These are phyloP conservation scores for Takifugu flavidus DNA, from an alignment of 2,113 vertebrate genomes.

Conservation along the genomic window DNA sequence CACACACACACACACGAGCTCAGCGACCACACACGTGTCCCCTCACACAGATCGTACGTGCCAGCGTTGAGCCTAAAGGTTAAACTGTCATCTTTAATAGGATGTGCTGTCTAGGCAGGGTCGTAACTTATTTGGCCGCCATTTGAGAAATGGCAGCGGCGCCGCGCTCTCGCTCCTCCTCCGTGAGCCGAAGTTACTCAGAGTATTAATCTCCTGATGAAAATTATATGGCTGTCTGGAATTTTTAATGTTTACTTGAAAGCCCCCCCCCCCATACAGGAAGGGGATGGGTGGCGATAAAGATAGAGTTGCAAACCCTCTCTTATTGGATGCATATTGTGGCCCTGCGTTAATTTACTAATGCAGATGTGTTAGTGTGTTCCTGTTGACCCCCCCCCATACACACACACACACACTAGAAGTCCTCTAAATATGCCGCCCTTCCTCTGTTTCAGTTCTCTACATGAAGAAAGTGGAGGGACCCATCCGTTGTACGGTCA, in stretches of 20 bases:
- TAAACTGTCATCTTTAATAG: constrained; percentile 72
- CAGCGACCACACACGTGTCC: constrained; percentile 2
- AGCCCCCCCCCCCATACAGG: constrained; percentile 1
- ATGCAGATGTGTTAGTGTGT: too few relatives aligned
- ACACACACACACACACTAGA: too few relatives aligned
- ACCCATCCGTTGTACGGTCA: constrained; percentile 97
- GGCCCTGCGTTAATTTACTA: too few relatives aligned
- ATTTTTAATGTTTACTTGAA: constrained; percentile 70
- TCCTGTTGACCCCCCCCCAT: too few relatives aligned
- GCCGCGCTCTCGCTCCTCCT: constrained; percentile 48
- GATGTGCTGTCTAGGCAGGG: constrained; percentile 58
- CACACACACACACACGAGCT: constrained; percentile 31
- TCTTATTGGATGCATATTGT: too few relatives aligned
- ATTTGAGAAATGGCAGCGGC: constrained; percentile 61
- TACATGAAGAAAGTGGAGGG: constrained; percentile 93
- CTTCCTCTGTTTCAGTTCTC: constrained; percentile 74
- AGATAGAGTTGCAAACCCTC: too few relatives aligned
- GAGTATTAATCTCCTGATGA: constrained; percentile 69
- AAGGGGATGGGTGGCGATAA: too few relatives aligned
- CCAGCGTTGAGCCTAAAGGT: constrained; percentile 62
- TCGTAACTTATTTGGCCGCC: constrained; percentile 69
- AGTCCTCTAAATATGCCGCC: neutral
- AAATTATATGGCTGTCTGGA: constrained; percentile 60
- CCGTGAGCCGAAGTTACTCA: constrained; percentile 62
- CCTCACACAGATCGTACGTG: constrained; percentile 17